Conservation (phyloP, 1,140 invertebrate species). For the Notospermus geniculatus region DNA sequence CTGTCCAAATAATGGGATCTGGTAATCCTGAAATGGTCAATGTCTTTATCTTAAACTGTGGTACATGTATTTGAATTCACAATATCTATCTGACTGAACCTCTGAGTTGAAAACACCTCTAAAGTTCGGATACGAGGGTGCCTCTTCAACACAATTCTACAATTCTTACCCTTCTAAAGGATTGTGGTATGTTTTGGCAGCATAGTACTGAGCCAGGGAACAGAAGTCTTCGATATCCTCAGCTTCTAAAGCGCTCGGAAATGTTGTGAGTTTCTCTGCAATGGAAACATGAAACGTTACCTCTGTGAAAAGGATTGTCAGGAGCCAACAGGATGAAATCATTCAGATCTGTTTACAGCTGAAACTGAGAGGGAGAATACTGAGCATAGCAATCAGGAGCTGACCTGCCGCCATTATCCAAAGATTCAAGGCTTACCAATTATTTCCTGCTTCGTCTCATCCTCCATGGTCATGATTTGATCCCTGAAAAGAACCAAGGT, state of each 20-base stretch:
- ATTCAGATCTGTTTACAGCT: too few relatives aligned
- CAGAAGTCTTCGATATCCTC: constrained; percentile 98
- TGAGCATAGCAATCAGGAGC: too few relatives aligned
- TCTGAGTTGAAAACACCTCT: too few relatives aligned
- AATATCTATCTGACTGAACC: too few relatives aligned
- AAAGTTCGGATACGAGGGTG: too few relatives aligned
- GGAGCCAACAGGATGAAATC: too few relatives aligned
- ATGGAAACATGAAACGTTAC: not conserved
- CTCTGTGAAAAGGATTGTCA: too few relatives aligned
- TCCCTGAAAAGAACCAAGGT: constrained; percentile 63
- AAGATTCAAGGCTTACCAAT: constrained; percentile 59
- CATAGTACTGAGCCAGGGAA: constrained; percentile 91
- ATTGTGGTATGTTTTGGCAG: constrained; percentile 85
- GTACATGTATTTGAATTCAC: too few relatives aligned
- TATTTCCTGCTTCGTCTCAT: constrained; percentile 70
- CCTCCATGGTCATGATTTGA: constrained; percentile 77
- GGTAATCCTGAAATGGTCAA: constrained; percentile 57
- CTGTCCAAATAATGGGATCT: constrained; percentile 57
- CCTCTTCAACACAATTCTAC: too few relatives aligned
- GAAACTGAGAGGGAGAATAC: not conserved
- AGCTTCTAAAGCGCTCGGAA: constrained; percentile 82
- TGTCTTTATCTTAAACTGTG: too few relatives aligned
- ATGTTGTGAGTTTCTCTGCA: constrained; percentile 66
- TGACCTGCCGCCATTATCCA: too few relatives aligned
- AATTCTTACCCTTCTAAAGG: constrained; percentile 73